Evolutionary conservation across 2,888 invertebrate genomes (phyloP).

Genomic region (Cheilosia soror): DNA sequence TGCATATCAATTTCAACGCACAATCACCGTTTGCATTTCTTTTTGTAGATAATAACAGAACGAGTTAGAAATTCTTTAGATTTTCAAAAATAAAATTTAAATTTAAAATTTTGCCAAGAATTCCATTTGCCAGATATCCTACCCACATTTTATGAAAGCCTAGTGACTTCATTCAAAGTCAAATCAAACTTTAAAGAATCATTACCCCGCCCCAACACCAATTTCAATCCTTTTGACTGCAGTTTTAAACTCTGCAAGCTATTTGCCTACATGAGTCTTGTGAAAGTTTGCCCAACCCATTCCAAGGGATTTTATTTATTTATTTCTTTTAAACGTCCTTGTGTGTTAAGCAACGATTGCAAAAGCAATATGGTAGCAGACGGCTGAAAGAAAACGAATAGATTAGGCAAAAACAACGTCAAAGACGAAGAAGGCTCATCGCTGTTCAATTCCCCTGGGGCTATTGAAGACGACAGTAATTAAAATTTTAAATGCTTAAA

Average conservation of each 20-base stretch:
- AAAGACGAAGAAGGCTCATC: conserved; percentile 15
- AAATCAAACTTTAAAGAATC: conserved; percentile 49
- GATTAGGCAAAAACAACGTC: conserved; percentile 30
- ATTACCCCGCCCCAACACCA: background rate
- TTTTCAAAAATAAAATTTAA: conserved; percentile 19
- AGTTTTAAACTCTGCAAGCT: conserved; percentile 54
- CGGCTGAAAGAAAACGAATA: conserved; percentile 1
- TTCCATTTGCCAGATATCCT: conserved; percentile 3
- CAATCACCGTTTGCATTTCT: background rate
- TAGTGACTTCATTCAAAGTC: conserved; percentile 48
- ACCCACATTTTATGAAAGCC: background rate
- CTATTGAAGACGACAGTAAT: conserved; percentile 38
- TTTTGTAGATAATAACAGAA: background rate
- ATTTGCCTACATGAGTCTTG: conserved; percentile 44
- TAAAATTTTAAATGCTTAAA: conserved; percentile 49
- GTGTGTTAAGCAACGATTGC: conserved; percentile 23
- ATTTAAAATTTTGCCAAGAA: conserved; percentile 17
- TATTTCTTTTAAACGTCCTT: conserved; percentile 34
- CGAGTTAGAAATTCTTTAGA: background rate
- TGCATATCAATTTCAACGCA: background rate
- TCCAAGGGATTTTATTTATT: conserved; percentile 16
- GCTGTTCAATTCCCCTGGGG: background rate
- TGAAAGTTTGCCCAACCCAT: conserved; percentile 44
- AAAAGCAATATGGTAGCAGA: background rate
- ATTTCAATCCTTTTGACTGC: conserved; percentile 43